Percentiles rank a stretch among this genome's conserved stretches.
These are phyloP conservation scores for Poicephalus meyeri DNA, from an alignment of 2,113 vertebrate species.

Conservation along the genomic window DNA sequence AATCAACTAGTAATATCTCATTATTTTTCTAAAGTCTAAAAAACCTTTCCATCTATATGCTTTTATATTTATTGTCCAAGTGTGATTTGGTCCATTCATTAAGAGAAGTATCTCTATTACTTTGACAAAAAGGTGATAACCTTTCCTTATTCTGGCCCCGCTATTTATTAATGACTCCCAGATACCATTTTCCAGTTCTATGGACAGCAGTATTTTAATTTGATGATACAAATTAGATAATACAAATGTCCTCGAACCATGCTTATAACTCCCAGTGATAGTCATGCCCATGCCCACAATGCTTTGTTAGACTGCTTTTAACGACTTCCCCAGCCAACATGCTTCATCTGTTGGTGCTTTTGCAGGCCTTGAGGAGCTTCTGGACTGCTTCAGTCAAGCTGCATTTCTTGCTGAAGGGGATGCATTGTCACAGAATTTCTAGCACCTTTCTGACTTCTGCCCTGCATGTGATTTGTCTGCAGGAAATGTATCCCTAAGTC, in stretches of 20 bases:
- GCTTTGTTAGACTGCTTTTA: neutral
- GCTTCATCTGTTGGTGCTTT: neutral
- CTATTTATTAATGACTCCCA: conserved; percentile 59
- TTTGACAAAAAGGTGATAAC: conserved; percentile 61
- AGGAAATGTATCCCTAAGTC: neutral
- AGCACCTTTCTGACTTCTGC: neutral
- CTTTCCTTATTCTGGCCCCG: conserved; percentile 9
- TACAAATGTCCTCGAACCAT: neutral
- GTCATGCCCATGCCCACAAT: neutral
- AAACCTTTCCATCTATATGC: neutral
- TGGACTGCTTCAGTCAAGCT: neutral
- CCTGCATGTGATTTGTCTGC: neutral
- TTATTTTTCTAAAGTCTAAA: neutral
- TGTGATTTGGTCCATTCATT: conserved; percentile 31
- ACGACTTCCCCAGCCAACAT: neutral
- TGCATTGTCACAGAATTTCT: neutral
- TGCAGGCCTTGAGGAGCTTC: neutral
- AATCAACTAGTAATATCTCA: conserved; percentile 3
- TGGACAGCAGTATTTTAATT: conserved; percentile 47
- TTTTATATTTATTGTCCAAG: conserved; percentile 42
- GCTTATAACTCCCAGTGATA: neutral
- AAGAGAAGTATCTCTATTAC: conserved; percentile 52
- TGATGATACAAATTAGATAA: conserved; percentile 47
- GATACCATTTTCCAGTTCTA: conserved; percentile 51
- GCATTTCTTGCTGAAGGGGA: neutral